Base-by-base conservation (phyloP, 2,888 invertebrate species). In the Himalopsyche tibetana region DNA sequence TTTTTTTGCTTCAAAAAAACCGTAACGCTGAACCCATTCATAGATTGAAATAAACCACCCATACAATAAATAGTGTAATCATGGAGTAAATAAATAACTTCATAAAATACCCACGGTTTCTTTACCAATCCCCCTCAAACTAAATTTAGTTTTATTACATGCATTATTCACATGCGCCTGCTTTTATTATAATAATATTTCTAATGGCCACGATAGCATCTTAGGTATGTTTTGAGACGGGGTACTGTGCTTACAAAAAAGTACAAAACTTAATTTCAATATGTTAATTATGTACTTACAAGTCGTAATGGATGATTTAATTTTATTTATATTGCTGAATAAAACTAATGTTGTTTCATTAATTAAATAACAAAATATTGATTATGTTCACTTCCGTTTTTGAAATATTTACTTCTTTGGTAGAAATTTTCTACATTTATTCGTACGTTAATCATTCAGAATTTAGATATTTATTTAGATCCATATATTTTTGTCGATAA, bases 141-240 rank as follows among this genome's bases (percentile, higher is more conserved):
- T 63, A 19, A 45, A 63, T 63, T 63, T 19, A 15, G 63, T 63
- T 63, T 63, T 63, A 63, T 63, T 63, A 63, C 63, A 63, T 19
- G 63, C 63, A 63, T 63, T 63, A 63, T 63, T 63, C 19, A 63
- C 63, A 63, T 63, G 19, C 4, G 63, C 19, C 28, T 63, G 19
- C 63, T 63, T 63, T 19, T 19, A 28, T 63, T 51, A 51, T 15
- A 51, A 15, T 51, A 51, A 15, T 51, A 63, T 19, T 63, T 63
- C 63, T 63, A 56, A 56, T 56, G 8, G 56, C 56, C n/a, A 15
- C 63, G 63, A 63, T 63, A 63, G 19, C 19, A 63, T 63, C 63
- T 63, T n/a, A 6, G 9, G 19, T 63, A 63, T 63, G 63, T 28
- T 28, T n/a, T n/a, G 63, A 19, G 19, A 63, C 19, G 63, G 63